Conservation (phyloP, 2,797 vertebrate species). For the Kryptopterus vitreolus region DNA sequence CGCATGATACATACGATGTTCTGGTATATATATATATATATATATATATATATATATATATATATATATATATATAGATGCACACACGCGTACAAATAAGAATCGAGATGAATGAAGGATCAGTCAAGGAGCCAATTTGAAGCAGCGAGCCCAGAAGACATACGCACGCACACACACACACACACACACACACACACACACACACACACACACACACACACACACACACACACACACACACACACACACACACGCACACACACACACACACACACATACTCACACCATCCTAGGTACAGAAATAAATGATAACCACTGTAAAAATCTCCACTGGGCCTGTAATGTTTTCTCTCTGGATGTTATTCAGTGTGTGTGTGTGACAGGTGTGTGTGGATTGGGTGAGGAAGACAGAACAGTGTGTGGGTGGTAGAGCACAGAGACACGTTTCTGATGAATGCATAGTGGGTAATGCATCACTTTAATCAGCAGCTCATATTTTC, state of each 20-base stretch:
- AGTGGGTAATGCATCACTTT: constrained; percentile 33
- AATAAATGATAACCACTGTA: constrained; percentile 17
- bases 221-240: neutral
- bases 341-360: constrained; percentile 15
- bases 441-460: constrained; percentile 33
- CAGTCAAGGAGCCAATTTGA: neutral
- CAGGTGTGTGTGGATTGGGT: constrained; percentile 2
- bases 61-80: neutral
- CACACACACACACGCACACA: neutral
- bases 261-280: neutral
- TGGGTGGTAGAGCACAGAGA: constrained; percentile 26
- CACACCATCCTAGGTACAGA: neutral
- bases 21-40: neutral
- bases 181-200: neutral
- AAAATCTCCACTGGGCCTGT: constrained; percentile 7
- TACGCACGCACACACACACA: too few species aligned
- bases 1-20: neutral
- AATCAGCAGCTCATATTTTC: constrained; percentile 22
- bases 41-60: neutral
- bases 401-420: constrained; percentile 10
- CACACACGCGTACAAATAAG: neutral
- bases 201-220: neutral
- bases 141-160: neutral
- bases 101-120: neutral
- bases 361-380: constrained; percentile 22